Conservation (phyloP, 2,113 vertebrate genomes). For the Lampris incognitus region DNA sequence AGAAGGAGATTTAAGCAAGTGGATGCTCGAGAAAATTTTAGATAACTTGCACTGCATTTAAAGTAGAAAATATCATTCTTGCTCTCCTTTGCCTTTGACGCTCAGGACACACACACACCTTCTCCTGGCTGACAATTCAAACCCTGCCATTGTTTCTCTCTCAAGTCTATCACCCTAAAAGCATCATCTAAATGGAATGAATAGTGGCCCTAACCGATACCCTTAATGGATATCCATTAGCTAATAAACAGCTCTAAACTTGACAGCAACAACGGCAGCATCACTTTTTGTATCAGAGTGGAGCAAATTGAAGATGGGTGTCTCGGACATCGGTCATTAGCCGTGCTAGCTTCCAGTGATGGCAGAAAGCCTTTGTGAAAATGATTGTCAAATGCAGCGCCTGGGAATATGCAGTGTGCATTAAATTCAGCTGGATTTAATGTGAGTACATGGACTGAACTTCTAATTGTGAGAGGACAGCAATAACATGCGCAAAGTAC, state of each 20-base stretch:
- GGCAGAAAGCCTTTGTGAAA: conserved; percentile 1
- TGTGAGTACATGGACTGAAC: not conserved
- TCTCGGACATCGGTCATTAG: conserved; percentile 12
- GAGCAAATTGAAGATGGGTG: conserved; percentile 25
- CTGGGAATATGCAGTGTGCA: not conserved
- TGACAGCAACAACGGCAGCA: conserved; percentile 32
- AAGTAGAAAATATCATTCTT: conserved; percentile 10
- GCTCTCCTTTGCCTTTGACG: conserved; percentile 19
- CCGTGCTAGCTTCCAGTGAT: not conserved
- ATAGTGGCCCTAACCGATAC: conserved; percentile 51
- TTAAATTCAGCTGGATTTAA: conserved; percentile 12
- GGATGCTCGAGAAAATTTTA: conserved; percentile 21
- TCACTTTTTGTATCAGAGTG: conserved; percentile 34
- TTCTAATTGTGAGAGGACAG: conserved; percentile 6
- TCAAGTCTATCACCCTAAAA: conserved; percentile 43
- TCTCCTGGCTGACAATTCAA: conserved; percentile 30
- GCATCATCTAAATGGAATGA: conserved; percentile 45
- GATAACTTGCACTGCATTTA: conserved; percentile 42
- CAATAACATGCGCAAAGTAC: conserved; percentile 25
- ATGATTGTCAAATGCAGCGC: conserved; percentile 9
- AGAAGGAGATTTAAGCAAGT: conserved; percentile 22
- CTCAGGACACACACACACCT: not conserved
- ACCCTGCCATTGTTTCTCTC: conserved; percentile 41
- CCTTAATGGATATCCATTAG: conserved; percentile 38
- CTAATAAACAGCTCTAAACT: conserved; percentile 1